Evolutionary conservation across 2,797 vertebrate genomes (phyloP).

Genomic region (Netta rufina): DNA sequence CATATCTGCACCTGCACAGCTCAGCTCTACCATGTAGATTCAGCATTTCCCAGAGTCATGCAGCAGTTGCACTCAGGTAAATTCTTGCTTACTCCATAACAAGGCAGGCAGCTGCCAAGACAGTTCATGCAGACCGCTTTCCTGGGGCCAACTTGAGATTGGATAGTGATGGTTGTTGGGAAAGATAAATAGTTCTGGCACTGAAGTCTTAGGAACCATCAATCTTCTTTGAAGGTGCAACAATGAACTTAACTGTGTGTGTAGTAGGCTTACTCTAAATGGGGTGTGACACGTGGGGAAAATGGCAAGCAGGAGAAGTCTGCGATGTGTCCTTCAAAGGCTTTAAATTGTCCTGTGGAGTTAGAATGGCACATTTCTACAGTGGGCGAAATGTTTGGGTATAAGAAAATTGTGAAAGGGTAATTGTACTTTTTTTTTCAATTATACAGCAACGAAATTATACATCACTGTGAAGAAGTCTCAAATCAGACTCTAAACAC

Average conservation of each 20-base stretch:
- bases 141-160: neutral
- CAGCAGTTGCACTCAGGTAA: neutral
- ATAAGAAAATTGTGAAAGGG: neutral
- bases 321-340: neutral
- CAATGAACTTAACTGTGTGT: neutral
- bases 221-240: neutral
- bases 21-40: neutral
- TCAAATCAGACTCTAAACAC: neutral
- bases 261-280: neutral
- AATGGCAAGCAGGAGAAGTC: neutral
- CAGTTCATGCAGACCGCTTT: neutral
- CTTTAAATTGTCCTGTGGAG: neutral
- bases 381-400: neutral
- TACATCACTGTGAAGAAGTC: neutral
- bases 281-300: neutral
- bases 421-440: neutral
- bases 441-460: neutral
- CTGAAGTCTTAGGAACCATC: neutral
- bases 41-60: neutral
- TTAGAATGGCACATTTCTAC: neutral
- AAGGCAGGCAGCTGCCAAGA: neutral
- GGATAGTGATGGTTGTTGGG: neutral
- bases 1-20: neutral
- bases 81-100: neutral
- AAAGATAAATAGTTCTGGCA: constrained; percentile 32